These are phyloP conservation scores for Papilio glaucus DNA, from an alignment of 1,140 invertebrate genomes.

Conservation along the genomic window DNA sequence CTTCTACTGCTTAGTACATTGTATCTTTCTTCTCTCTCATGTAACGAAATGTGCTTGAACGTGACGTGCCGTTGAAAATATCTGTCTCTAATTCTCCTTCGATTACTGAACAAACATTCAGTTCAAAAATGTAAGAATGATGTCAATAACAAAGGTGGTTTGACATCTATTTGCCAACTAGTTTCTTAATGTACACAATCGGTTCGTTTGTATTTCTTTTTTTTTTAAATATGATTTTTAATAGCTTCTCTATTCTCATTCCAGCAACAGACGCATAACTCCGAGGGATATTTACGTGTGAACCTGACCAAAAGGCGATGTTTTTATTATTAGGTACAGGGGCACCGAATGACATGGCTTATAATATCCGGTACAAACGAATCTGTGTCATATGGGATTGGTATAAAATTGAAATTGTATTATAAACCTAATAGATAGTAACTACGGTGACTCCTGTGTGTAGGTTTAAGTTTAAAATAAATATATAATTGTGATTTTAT, in stretches of 20 bases:
- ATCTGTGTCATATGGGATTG: not conserved
- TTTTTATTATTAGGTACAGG: conserved; percentile 12
- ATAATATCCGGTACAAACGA: not conserved
- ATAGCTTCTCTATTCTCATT: not conserved
- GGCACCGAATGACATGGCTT: not conserved
- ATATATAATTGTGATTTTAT: conserved; percentile 50
- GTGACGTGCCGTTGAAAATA: not conserved
- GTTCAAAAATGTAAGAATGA: no score
- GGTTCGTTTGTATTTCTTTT: no score
- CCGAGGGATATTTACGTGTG: conserved; percentile 20
- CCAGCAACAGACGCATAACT: conserved; percentile 24
- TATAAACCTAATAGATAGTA: no score
- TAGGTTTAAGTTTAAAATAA: conserved; percentile 38
- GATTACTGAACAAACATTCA: no score
- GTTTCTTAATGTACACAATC: no score
- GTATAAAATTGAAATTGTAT: conserved; percentile 28
- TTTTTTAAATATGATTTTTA: not conserved
- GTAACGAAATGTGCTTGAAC: not conserved
- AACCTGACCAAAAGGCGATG: conserved; percentile 22
- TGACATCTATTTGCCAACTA: no score
- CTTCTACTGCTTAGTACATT: not conserved
- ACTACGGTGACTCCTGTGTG: not conserved
- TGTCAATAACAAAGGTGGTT: no score
- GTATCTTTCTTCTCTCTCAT: conserved; percentile 3
- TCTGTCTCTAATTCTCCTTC: not conserved